phyloP scores from a whole-genome alignment of 2,797 vertebrate genomes.

The Moxostoma hubbsi region DNA sequence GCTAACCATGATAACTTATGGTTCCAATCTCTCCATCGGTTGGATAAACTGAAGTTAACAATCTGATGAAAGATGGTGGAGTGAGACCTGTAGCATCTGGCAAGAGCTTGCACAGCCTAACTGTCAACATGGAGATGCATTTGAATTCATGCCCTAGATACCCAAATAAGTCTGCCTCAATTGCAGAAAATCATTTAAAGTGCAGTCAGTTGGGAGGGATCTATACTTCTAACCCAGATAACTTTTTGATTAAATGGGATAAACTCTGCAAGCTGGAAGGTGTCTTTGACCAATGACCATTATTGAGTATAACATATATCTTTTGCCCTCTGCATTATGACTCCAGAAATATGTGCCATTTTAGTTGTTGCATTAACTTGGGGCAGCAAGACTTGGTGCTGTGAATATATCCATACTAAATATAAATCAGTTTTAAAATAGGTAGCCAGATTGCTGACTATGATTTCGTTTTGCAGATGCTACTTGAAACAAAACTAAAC shows the following conservation, averaged over 20 bases:
- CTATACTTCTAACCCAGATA: too few species aligned
- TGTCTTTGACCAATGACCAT: slow-evolving; percentile 12
- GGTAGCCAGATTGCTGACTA: too few species aligned
- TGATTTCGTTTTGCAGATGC: too few species aligned
- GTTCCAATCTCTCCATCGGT: not conserved
- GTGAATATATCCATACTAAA: too few species aligned
- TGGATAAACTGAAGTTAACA: not conserved
- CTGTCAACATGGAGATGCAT: slow-evolving; percentile 22
- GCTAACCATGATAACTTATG: too few species aligned
- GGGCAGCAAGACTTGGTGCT: too few species aligned
- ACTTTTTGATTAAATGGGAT: too few species aligned
- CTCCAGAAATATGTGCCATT: too few species aligned
- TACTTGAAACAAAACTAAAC: too few species aligned
- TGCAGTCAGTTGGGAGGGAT: too few species aligned
- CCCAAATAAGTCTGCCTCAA: slow-evolving; percentile 73
- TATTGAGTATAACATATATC: not conserved
- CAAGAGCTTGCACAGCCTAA: not conserved
- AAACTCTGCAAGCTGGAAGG: slow-evolving; percentile 20
- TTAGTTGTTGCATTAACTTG: too few species aligned
- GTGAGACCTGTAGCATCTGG: not conserved
- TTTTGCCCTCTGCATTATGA: not conserved
- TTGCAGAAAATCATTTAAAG: slow-evolving; percentile 65
- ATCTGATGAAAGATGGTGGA: slow-evolving; percentile 14
- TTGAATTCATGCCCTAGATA: slow-evolving; percentile 68
- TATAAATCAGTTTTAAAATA: too few species aligned